Evolutionary conservation across 2,113 vertebrate genomes (phyloP), one percentile per base, ranked within the genome.

Genomic region (Bothrops jararaca): DNA sequence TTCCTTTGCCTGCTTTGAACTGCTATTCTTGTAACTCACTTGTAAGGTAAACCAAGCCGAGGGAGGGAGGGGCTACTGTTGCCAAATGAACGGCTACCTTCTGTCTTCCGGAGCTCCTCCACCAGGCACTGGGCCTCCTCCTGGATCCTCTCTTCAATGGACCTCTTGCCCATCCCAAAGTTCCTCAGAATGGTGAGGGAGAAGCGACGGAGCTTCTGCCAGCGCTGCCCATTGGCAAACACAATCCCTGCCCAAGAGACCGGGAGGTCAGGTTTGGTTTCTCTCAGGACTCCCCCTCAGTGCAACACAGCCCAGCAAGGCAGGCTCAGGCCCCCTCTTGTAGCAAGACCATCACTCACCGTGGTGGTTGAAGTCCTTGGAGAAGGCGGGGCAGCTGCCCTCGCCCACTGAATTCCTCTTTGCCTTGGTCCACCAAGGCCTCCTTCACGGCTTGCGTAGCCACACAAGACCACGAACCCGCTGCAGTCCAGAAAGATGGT

Each of bases 151-250:
- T 96, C 92, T 54, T 98, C 98, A 96, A 97, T 98, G 85, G 96
- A 94, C 23, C 97, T 97, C 26, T 97, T 96, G 45, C 98, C 98
- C 98, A 98, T 98, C 90, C 98, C 97, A 56, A 98, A 98, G 94
- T 98, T 97, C 95, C 97, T 95, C 1, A 98, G 94, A 0, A 97
- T 98, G 9, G 93, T 95, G 60, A 98, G 94, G 0, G 96, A 96
- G 94, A 98, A 98, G 11, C 97, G 94, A 6, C 97, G 94, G 85
- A 98, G 95, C 50, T 97, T 97, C 3, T 89, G 95, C 97, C 97
- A 98, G 0, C 97, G 95, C 2, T 97, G 95, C 0, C 98, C 98
- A 0, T 98, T 98, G 91, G 92, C 1, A 89, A 92, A 89, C 26
- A 58, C 52, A 3, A 92, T n/a, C 53, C 92, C 88, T 89, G 53